A percentile compares a stretch with the other conserved stretches of the same genome.
phyloP scores from a whole-genome alignment of 2,113 vertebrate genomes.

The Phaethon lepturus region DNA sequence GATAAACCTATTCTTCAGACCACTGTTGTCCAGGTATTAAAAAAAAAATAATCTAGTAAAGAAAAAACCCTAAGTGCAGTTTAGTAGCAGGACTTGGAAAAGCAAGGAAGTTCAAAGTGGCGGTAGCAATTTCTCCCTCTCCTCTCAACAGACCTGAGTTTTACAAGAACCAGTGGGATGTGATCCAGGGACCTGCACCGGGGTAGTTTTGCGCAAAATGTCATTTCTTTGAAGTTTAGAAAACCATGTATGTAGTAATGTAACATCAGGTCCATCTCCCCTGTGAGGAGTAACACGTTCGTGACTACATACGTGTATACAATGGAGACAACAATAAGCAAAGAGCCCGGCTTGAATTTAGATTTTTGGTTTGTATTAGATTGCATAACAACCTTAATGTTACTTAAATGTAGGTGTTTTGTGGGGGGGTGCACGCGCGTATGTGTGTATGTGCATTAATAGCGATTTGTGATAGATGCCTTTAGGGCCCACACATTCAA shows the following conservation, averaged over 20 bases:
- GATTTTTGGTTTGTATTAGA: neutral
- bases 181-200: neutral
- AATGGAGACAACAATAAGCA: neutral
- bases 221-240: neutral
- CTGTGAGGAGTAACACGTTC: fast-evolving
- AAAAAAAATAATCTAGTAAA: neutral
- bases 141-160: neutral
- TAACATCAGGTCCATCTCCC: neutral
- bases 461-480: slow-evolving; percentile 92
- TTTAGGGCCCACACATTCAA: slow-evolving; percentile 82
- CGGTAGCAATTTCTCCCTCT: neutral
- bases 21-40: neutral
- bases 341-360: neutral
- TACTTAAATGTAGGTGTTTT: slow-evolving; percentile 75
- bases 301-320: fast-evolving
- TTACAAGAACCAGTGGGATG: neutral
- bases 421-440: neutral
- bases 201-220: neutral
- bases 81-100: neutral
- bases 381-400: slow-evolving; percentile 36
- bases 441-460: slow-evolving; percentile 63
- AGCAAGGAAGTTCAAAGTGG: neutral
- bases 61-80: neutral
- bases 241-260: fast-evolving
- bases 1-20: neutral